Evolutionary conservation across 2,888 invertebrate genomes (phyloP).

Genomic region (Hirtodrosophila cameraria): DNA sequence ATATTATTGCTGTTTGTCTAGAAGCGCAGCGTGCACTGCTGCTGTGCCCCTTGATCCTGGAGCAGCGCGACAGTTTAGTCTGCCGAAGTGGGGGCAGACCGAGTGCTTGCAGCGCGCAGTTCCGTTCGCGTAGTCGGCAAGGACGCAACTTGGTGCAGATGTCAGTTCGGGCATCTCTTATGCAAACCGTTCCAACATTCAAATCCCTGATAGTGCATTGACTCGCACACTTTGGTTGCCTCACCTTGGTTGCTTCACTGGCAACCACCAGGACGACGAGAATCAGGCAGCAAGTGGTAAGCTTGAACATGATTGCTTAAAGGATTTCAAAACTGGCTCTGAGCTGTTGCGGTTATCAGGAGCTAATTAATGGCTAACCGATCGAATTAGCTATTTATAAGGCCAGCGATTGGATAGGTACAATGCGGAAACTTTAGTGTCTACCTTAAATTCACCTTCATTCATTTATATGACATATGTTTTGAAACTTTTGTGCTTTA

Average conservation of each 20-base stretch:
- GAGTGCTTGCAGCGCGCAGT: constrained; percentile 49
- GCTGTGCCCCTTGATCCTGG: constrained; percentile 14
- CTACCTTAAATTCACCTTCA: not conserved
- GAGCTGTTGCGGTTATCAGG: constrained; percentile 24
- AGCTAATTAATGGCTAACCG: constrained; percentile 13
- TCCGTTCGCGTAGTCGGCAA: constrained; percentile 65
- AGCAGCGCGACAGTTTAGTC: constrained; percentile 30
- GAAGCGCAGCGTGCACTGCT: constrained; percentile 34
- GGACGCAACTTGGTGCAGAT: constrained; percentile 55
- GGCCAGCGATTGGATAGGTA: not conserved
- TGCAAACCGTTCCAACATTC: constrained; percentile 43
- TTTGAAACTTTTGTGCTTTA: no score
- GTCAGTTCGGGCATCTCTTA: constrained; percentile 38
- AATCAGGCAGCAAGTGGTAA: constrained; percentile 37
- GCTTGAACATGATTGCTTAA: constrained; percentile 39
- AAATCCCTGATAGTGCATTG: constrained; percentile 51
- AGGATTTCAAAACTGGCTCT: constrained; percentile 6
- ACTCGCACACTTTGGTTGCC: constrained; percentile 15
- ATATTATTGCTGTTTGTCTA: not conserved
- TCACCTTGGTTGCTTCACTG: constrained; percentile 16
- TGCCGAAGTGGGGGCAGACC: constrained; percentile 15
- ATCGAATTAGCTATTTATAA: constrained; percentile 28
- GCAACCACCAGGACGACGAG: constrained; percentile 37
- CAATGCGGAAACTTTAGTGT: not conserved
- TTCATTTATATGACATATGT: no score